These are phyloP conservation scores for Todus mexicanus DNA, from an alignment of 2,797 vertebrate species.

Conservation along the genomic window DNA sequence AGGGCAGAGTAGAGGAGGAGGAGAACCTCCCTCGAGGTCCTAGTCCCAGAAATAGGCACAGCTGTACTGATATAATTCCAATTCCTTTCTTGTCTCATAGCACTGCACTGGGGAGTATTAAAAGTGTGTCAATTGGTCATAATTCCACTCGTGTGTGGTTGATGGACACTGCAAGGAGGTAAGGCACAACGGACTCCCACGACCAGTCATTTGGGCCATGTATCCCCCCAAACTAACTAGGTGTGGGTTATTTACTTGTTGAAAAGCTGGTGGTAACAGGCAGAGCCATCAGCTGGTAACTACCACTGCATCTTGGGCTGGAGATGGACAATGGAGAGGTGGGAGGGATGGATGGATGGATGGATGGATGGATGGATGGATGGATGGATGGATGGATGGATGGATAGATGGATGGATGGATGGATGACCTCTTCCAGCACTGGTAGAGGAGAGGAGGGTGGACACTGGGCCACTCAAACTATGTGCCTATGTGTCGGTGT, in stretches of 20 bases:
- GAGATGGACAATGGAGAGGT: background rate
- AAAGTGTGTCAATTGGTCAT: background rate
- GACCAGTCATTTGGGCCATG: background rate
- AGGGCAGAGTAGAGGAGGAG: background rate
- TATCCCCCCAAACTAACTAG: background rate
- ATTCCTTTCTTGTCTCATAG: background rate
- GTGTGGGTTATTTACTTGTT: background rate
- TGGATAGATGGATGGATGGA: background rate
- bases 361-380: background rate
- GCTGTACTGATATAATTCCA: no score
- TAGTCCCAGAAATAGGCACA: background rate
- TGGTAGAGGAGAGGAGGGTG: background rate
- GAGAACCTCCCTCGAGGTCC: background rate
- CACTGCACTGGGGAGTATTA: background rate
- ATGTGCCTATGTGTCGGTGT: background rate
- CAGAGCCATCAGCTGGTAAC: background rate
- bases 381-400: background rate
- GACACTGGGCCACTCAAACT: background rate
- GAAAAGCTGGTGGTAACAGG: background rate
- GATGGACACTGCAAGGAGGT: background rate
- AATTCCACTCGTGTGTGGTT: accelerated
- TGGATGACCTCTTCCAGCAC: background rate
- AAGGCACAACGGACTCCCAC: background rate
- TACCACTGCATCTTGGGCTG: background rate
- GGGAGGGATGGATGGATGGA: background rate